Conservation (phyloP, 2,888 invertebrate species). For the Catocala fraxini region DNA sequence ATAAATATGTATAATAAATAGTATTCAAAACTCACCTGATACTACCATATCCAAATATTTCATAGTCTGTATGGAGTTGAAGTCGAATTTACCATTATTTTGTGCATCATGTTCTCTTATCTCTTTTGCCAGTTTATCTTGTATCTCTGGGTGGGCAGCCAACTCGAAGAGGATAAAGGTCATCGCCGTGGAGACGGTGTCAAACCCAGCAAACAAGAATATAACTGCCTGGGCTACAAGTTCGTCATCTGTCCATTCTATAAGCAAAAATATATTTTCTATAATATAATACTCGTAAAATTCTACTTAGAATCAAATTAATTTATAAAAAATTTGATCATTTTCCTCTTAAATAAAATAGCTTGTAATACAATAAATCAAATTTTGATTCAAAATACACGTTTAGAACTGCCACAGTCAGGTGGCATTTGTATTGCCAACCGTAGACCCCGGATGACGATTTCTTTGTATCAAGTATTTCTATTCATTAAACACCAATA, state of each 20-base stretch:
- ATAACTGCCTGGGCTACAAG: conserved; percentile 77
- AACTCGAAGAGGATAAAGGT: conserved; percentile 85
- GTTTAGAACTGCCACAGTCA: no score
- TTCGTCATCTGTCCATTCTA: conserved; percentile 71
- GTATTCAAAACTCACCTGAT: conserved; percentile 64
- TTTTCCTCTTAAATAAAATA: no score
- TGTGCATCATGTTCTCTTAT: conserved; percentile 74
- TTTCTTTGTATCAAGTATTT: no score
- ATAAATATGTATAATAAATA: background rate
- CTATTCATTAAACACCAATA: no score
- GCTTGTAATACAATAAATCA: no score
- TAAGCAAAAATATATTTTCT: conserved; percentile 8
- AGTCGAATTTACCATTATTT: conserved; percentile 73
- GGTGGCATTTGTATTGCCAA: no score
- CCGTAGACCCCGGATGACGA: no score
- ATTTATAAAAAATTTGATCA: no score
- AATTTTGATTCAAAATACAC: no score
- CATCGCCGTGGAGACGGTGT: conserved; percentile 74
- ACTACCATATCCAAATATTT: conserved; percentile 88
- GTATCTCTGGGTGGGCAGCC: conserved; percentile 85
- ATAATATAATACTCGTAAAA: no score
- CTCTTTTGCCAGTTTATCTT: conserved; percentile 83
- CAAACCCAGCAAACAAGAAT: conserved; percentile 87
- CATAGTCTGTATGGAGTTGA: conserved; percentile 81
- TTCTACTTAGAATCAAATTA: no score